Percentiles rank a stretch among this genome's conserved stretches.
phyloP scores from a whole-genome alignment of 2,113 vertebrate species.

The Glaucomys volans region DNA sequence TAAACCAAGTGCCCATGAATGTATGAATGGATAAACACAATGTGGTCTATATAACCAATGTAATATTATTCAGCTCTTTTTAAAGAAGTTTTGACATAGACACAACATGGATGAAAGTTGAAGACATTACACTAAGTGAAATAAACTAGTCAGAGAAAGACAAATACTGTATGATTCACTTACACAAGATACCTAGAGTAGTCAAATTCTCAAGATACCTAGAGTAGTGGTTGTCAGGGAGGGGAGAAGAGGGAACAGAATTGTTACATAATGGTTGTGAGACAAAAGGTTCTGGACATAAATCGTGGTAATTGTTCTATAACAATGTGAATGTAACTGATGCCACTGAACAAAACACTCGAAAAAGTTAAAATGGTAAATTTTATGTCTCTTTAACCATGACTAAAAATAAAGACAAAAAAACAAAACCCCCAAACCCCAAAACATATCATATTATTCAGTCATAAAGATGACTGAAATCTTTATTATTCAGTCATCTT shows the following conservation, averaged over 20 bases:
- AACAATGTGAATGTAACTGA: background rate
- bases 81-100: background rate
- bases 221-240: background rate
- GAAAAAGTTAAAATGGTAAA: background rate
- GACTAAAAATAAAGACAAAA: background rate
- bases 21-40: background rate
- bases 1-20: background rate
- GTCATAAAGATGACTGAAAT: too few relatives aligned
- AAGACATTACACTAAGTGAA: background rate
- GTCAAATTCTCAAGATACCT: slow-evolving; percentile 18
- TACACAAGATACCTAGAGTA: background rate
- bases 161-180: background rate
- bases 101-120: background rate
- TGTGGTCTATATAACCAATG: background rate
- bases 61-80: background rate
- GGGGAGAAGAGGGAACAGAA: background rate
- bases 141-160: background rate
- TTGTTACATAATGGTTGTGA: background rate
- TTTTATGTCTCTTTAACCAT: background rate
- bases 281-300: background rate
- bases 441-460: too few relatives aligned
- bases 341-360: background rate
- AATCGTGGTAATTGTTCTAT: background rate
- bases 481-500: too few relatives aligned
- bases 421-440: background rate